A percentile compares a stretch with the other conserved stretches of the same genome.
Conservation (phyloP, 37 sponge, comb jelly and placozoan species). For the Oopsacas minuta region DNA sequence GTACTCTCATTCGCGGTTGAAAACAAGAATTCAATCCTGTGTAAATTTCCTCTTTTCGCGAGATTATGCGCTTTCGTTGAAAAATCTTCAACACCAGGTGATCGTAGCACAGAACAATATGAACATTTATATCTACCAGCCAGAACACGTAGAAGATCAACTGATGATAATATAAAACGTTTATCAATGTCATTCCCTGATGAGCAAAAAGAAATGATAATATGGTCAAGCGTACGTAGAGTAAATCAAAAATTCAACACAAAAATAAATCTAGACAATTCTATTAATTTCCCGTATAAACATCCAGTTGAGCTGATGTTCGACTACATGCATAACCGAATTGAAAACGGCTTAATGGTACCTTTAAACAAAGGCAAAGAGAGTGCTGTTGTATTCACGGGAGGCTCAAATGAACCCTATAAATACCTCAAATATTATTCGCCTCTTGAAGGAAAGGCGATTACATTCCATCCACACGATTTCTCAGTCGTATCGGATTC, state of each 20-base stretch:
- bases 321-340: background rate
- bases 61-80: background rate
- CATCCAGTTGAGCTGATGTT: background rate
- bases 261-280: background rate
- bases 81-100: background rate
- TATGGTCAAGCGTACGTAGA: background rate
- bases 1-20: background rate
- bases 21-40: background rate
- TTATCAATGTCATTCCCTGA: background rate
- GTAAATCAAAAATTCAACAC: background rate
- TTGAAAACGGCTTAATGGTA: background rate
- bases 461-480: constrained; percentile 6
- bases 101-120: background rate
- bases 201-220: background rate
- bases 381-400: background rate
- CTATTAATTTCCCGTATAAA: background rate
- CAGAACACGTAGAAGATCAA: background rate
- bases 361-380: background rate
- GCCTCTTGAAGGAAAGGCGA: background rate
- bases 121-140: background rate
- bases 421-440: constrained; percentile 11
- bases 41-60: constrained; percentile 9
- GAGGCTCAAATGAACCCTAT: background rate
- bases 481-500: background rate
- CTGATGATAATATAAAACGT: background rate